These are phyloP conservation scores for Resseliella maxima DNA, from an alignment of 2,888 invertebrate genomes.

Conservation along the genomic window DNA sequence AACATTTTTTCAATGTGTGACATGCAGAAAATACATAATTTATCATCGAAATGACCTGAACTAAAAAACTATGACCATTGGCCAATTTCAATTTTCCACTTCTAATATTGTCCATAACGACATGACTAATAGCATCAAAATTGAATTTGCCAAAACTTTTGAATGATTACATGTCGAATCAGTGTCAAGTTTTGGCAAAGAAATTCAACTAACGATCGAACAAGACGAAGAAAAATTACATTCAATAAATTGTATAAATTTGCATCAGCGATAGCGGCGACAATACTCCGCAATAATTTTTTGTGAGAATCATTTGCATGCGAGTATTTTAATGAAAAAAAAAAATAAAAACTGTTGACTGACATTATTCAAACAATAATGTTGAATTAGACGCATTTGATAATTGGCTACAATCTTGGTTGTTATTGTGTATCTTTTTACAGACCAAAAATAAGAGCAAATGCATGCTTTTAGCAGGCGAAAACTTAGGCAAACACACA, in stretches of 20 bases:
- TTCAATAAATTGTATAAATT: not conserved
- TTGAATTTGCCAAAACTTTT: conserved; percentile 10
- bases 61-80: not conserved
- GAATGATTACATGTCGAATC: conserved; percentile 7
- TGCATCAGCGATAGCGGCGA: no score
- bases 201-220: not conserved
- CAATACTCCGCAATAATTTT: no score
- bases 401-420: not conserved
- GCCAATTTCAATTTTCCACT: no score
- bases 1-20: not conserved
- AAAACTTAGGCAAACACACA: not conserved
- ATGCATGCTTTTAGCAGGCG: not conserved
- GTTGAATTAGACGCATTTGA: conserved; percentile 28
- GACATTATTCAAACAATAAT: not conserved
- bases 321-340: not conserved
- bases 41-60: not conserved
- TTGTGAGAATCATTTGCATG: not conserved
- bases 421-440: not conserved
- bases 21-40: not conserved
- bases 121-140: not conserved
- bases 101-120: not conserved
- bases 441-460: not conserved
- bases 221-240: not conserved
- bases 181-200: not conserved
- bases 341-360: not conserved